Evolutionary conservation across 2,797 vertebrate genomes (phyloP), one percentile per base, ranked within the genome.

Genomic region (Ispidina picta): DNA sequence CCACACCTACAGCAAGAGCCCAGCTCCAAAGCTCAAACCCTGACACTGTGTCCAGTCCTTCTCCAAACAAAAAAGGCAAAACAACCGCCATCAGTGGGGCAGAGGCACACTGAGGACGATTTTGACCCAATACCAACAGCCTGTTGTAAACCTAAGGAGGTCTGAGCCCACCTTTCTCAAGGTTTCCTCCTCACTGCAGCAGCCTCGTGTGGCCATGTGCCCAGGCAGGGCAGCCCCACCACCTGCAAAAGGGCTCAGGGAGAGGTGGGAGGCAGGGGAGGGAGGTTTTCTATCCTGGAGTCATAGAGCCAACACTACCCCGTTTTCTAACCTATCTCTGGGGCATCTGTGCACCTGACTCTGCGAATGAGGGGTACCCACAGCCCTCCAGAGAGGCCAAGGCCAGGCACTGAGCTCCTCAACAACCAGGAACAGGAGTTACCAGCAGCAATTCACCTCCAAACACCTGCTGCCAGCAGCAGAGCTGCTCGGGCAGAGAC

Each of bases 11-110:
- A 66, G 79, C 84, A 26, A 26, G 25, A 41, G 79, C 85, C 21
- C 19, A 89, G 70, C 89, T 80, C 69, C 89, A 86, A 81, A 92
- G 78, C 85, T 7, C 52, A 7, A 65, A 12, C 51, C 56, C 41
- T 3, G 8, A 56, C n/a, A 5, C n/a, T 35, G 33, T 44, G 43
- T n/a, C 78, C 89, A 68, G 83, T 14, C n/a, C 33, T 2, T 5
- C 65, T 51, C 59, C 69, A 39, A 63, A 60, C 83, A 20, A 39
- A 9, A 1, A 48, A 18, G 31, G 74, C 17, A 4, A 12, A n/a
- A 28, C 49, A 51, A 51, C 49, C 49, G 9, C 49, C 49, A 15
- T 17, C 26, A 28, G 15, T 7, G 10, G 29, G 29, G 51, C 28
- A 54, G 28, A 28, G 51, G 29, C 25, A 2, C 25, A 15, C 9